Evolutionary conservation across 2,888 invertebrate species (phyloP).

Genomic region (Tineola bisselliella): DNA sequence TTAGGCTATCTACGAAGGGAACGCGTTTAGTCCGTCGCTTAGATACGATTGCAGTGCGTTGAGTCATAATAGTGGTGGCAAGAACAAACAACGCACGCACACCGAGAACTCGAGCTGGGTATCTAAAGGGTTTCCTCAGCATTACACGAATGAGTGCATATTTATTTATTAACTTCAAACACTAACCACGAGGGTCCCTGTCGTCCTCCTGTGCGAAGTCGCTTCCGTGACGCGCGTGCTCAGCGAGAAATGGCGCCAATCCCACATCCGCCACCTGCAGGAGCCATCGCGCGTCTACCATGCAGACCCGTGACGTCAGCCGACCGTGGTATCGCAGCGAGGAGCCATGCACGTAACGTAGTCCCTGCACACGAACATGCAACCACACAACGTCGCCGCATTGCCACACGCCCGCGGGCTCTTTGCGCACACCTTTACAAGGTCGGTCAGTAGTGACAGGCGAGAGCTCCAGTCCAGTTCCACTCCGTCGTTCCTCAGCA

Average conservation of each 20-base stretch:
- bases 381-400: too few relatives aligned
- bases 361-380: constrained; percentile 67
- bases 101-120: too few relatives aligned
- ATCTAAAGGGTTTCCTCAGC: too few relatives aligned
- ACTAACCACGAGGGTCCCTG: not conserved
- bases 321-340: constrained; percentile 86
- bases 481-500: constrained; percentile 88
- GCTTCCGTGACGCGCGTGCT: not conserved
- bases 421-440: constrained; percentile 76
- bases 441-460: constrained; percentile 89
- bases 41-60: too few relatives aligned
- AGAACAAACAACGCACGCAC: too few relatives aligned
- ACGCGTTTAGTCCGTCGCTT: too few relatives aligned
- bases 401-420: not conserved
- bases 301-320: constrained; percentile 89
- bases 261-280: constrained; percentile 84
- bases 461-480: constrained; percentile 96
- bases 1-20: too few relatives aligned
- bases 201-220: not conserved
- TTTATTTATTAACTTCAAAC: too few relatives aligned
- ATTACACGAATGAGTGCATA: too few relatives aligned
- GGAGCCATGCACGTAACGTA: constrained; percentile 89
- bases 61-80: too few relatives aligned
- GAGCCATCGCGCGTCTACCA: constrained; percentile 96
- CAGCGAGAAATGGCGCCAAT: not conserved